Evolutionary conservation across 2,797 vertebrate genomes (phyloP), one percentile per base, ranked within the genome.

Genomic region (Gymnothorax javanicus): DNA sequence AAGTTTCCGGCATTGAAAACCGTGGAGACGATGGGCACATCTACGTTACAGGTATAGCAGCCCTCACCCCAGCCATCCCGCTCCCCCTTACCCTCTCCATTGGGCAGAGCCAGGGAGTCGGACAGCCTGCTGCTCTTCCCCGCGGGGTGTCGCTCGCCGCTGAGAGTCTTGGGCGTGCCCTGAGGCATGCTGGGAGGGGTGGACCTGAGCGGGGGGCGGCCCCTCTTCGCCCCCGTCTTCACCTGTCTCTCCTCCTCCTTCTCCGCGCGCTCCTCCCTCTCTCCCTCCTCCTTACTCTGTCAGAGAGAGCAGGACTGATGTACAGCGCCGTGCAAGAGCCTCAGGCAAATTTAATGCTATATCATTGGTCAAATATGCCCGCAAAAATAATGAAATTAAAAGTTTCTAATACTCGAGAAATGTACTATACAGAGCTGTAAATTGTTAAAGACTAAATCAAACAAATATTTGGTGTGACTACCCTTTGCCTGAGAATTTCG

Each of bases 141-240:
- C 91, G 96, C 94, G 58, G 93, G 91, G 81, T 97, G 97, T 54
- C 96, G 95, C 88, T 99, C 98, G 0, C 89, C 96, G 93, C 91
- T 96, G 1, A 96, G 94, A 0, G 96, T 94, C 91, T 97, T 98
- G 86, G 97, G 94, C 84, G 97, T 88, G 85, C 95, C 94, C 87
- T 96, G 97, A 0, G 95, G 92, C 0, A 95, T 88, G 88, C 94
- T 94, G 33, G 95, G 95, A 64, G 98, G 97, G 0, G 96, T 93
- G 23, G 97, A 96, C 89, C 97, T 97, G 90, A 97, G 95, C 88
- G 97, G 97, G 82, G 98, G 98, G 58, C 98, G 97, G 3, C 98
- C 98, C 8, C 98, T 96, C 89, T 97, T 98, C 27, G 93, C 89
- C 83, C 91, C 25, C 0, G 13, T 93, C 81, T 96, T 95, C 20